phyloP scores from a whole-genome alignment of 2,797 vertebrate genomes.

The Distichodus sexfasciatus region DNA sequence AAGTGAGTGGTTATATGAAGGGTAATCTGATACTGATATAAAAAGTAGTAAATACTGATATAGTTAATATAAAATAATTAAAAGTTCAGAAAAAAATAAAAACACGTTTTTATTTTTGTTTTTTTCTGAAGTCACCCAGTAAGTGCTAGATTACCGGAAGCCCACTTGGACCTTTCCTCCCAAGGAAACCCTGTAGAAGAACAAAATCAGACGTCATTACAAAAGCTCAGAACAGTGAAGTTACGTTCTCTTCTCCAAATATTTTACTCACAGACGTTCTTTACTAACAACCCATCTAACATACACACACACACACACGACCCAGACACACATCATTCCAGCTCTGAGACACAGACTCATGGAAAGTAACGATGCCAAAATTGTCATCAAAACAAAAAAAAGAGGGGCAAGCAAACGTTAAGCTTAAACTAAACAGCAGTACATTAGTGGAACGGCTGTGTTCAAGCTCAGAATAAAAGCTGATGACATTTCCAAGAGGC shows the following conservation, averaged over 20 bases:
- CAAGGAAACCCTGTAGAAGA: conserved; percentile 72
- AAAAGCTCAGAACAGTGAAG: neutral
- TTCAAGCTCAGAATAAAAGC: neutral
- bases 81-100: too few species aligned
- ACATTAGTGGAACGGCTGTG: neutral
- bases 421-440: conserved; percentile 24
- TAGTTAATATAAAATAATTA: too few species aligned
- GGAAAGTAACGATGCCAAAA: neutral
- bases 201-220: neutral
- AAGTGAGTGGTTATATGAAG: too few species aligned
- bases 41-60: too few species aligned
- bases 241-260: conserved; percentile 8
- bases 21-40: too few species aligned
- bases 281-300: neutral
- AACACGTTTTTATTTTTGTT: too few species aligned
- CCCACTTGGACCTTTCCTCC: conserved; percentile 74
- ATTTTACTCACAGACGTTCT: conserved; percentile 9
- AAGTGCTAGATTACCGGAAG: conserved; percentile 63
- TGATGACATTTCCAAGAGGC: neutral
- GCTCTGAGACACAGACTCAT: neutral
- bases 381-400: neutral
- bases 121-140: neutral
- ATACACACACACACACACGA: neutral
- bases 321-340: neutral
- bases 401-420: neutral